Percentiles rank a stretch among this genome's conserved stretches.
Conservation (phyloP, 2,888 invertebrate genomes). For the Gasteruption jaculator region DNA sequence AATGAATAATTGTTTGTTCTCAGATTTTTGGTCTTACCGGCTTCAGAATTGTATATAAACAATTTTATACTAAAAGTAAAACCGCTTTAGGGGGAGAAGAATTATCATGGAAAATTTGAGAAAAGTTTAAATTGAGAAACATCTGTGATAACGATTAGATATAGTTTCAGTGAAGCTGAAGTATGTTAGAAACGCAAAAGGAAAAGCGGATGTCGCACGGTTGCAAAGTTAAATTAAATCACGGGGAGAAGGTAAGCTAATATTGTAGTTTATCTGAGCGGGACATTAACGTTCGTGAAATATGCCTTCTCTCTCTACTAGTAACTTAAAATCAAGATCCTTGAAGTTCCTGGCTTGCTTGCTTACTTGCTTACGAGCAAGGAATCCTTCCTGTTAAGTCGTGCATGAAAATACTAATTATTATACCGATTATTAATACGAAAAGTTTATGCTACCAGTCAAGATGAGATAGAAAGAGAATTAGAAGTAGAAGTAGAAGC, state of each 20-base stretch:
- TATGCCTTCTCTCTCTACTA: constrained; percentile 40
- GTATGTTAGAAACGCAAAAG: constrained; percentile 32
- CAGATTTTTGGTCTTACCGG: too few relatives aligned
- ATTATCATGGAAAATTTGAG: too few relatives aligned
- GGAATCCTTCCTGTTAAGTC: constrained; percentile 49
- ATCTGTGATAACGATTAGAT: too few relatives aligned
- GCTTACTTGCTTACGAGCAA: constrained; percentile 17
- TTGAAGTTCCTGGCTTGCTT: constrained; percentile 28
- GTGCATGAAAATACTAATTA: constrained; percentile 53
- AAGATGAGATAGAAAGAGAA: too few relatives aligned
- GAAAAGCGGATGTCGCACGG: constrained; percentile 45
- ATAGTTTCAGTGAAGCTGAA: too few relatives aligned
- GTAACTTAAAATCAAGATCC: constrained; percentile 51
- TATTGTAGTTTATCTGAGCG: constrained; percentile 52
- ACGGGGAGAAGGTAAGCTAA: constrained; percentile 47
- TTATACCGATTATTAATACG: constrained; percentile 52
- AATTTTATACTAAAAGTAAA: too few relatives aligned
- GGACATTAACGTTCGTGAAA: constrained; percentile 51
- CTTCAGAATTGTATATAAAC: too few relatives aligned
- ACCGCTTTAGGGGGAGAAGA: too few relatives aligned
- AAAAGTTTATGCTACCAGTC: constrained; percentile 47
- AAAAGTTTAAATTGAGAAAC: too few relatives aligned
- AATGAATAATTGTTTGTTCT: too few relatives aligned
- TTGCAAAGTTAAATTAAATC: constrained; percentile 52
- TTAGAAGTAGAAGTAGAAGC: too few relatives aligned